Evolutionary conservation across 2,888 invertebrate species (phyloP), one percentile per base, ranked within the genome.

Genomic region (Ptychoptera albimana): DNA sequence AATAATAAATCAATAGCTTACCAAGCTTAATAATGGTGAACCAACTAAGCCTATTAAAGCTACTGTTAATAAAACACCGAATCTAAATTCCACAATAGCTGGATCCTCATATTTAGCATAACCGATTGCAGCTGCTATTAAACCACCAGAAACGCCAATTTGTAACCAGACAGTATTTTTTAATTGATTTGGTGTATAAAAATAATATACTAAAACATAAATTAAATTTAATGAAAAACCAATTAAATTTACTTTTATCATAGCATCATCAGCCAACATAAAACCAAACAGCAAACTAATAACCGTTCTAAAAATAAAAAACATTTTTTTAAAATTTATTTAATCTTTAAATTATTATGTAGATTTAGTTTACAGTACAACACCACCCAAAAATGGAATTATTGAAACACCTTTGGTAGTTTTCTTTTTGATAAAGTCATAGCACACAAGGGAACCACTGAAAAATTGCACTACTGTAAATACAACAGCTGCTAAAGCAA

Each of bases 401-500:
- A 79, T 67, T 39, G 77, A 73, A 50, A 77, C 70, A 45, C 75
- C 75, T 53, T 71, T 70, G 0, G 84, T 77, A 52, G 67, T 72
- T 13, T 75, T 74, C 55, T 77, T 77, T 54, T 76, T 76, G 49
- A 78, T 73, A 49, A 86, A 80, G 56, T 83, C 81, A 59, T 73
- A 76, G 58, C 85, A 77, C 48, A 86, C 71, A 57, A 82, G 72
- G 57, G 72, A 69, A 55, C 88, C 88, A 30, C 87, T 77, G 57
- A 89, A 76, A 70, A 89, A 87, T 61, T 89, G 86, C 0, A 73
- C 75, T 52, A 84, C 78, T 23, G 91, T 89, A 23, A 82, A 74
- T 46, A 82, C 63, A 49, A 79, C 77, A 34, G 89, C 87, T 43
- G 75, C 63, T 45, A 70, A 66, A 36, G 74, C 84, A 43, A 83